Base-by-base conservation (phyloP, 2,888 invertebrate genomes). In the Beris morrisii region DNA sequence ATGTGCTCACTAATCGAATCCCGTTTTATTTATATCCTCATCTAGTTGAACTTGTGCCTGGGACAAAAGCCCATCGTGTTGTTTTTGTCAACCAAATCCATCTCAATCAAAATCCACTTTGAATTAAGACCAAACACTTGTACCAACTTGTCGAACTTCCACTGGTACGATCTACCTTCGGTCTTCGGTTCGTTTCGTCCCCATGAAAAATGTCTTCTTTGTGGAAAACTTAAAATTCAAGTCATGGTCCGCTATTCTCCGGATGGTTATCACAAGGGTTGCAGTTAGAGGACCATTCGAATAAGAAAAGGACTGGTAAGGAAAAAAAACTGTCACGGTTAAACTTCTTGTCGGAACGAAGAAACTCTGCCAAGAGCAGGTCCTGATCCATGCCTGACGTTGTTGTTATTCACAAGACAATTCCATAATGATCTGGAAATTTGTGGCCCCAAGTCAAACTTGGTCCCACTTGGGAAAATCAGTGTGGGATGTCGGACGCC, bases 61-160 rank as follows among this genome's bases (percentile, higher is more conserved):
- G 38, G 9, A 38, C 38, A 9, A 38, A 38, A 38, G 5, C 38
- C 9, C 38, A 22, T 38, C 38, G 38, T 38, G 7, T 9, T 5
- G 38, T 38, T 38, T 38, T 38, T 38, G 38, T 9, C 38, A 38
- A 38, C 5, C 38, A 38, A 38, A 38, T 38, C 38, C 7, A 38
- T 66, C 66, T 69, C 69, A 69, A 69, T 69, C 69, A 69, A 69
- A 69, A 69, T 69, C 69, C 69, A 69, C 69, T 69, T 69, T 69
- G 69, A 69, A 66, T 69, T 69, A 69, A 66, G 63, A 64, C 69
- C 66, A 69, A 69, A 69, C 66, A 64, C 64, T 69, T 69, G 64
- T 66, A 66, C 59, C 32, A 66, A 69, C 66, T 69, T 64, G 66
- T 59, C 64, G 58, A 64, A 48, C 43, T 38, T 50, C 56, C 55